Evolutionary conservation across 1,140 invertebrate genomes (phyloP).

Genomic region (Lepidurus packardi): DNA sequence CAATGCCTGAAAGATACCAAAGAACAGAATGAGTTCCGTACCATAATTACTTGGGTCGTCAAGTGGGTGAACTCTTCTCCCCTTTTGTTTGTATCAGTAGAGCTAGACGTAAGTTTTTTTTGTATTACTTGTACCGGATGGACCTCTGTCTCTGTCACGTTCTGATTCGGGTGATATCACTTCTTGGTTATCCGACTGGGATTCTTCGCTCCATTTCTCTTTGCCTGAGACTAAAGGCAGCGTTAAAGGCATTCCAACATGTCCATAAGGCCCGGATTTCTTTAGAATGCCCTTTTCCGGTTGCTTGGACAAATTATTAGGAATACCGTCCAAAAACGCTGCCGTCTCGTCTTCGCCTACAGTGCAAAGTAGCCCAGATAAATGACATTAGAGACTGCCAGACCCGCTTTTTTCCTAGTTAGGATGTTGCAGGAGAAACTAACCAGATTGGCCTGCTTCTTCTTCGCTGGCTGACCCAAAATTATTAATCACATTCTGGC

Average conservation of each 20-base stretch:
- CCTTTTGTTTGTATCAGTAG: background rate
- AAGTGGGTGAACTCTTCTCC: background rate
- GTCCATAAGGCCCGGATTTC: conserved; percentile 60
- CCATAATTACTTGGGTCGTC: background rate
- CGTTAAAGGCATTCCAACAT: conserved; percentile 24
- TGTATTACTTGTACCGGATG: conserved; percentile 23
- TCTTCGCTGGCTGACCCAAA: conserved; percentile 62
- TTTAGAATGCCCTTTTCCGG: conserved; percentile 83
- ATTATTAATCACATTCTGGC: background rate
- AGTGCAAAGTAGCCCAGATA: conserved; percentile 39
- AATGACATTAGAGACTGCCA: background rate
- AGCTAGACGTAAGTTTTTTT: background rate
- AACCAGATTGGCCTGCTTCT: conserved; percentile 64
- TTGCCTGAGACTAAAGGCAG: conserved; percentile 38
- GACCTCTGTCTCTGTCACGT: conserved; percentile 23
- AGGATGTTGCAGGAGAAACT: conserved; percentile 35
- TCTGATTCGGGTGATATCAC: conserved; percentile 41
- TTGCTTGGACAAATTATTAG: conserved; percentile 67
- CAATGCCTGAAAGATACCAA: conserved; percentile 51
- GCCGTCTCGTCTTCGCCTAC: conserved; percentile 68
- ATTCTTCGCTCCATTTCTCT: conserved; percentile 61
- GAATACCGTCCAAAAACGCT: conserved; percentile 64
- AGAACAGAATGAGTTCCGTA: background rate
- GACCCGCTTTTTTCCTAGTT: background rate
- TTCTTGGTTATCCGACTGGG: conserved; percentile 64